Evolutionary conservation across 2,888 invertebrate species (phyloP).

Genomic region (Hypena proboscidalis): DNA sequence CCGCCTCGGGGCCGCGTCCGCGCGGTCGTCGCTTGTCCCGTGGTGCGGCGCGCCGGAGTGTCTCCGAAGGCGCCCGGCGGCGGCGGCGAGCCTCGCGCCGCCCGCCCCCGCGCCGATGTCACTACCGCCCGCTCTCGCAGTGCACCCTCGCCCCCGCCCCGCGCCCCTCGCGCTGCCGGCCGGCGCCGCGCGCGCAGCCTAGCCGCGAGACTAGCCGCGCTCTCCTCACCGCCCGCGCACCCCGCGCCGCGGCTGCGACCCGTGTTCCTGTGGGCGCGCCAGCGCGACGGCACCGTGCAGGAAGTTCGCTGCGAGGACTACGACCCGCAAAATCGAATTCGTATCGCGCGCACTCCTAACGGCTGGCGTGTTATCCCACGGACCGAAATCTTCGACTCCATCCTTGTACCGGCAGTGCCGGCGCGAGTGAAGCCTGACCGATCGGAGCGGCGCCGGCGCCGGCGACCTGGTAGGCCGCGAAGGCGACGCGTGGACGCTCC

Average conservation of each 20-base stretch:
- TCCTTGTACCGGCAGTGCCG: slow-evolving; percentile 62
- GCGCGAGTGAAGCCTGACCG: slow-evolving; percentile 49
- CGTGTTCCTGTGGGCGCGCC: slow-evolving; percentile 94
- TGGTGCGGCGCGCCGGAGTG: slow-evolving; percentile 79
- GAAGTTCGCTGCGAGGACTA: slow-evolving; percentile 95
- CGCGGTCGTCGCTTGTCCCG: slow-evolving; percentile 79
- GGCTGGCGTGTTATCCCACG: slow-evolving; percentile 94
- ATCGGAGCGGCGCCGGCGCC: slow-evolving; percentile 49
- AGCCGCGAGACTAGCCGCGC: slow-evolving; percentile 58
- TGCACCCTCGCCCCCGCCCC: slow-evolving; percentile 57
- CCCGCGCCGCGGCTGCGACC: slow-evolving; percentile 89
- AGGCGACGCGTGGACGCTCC: slow-evolving; percentile 47
- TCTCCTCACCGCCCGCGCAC: slow-evolving; percentile 81
- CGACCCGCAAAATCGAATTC: slow-evolving; percentile 93
- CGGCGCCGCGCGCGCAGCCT: slow-evolving; percentile 74
- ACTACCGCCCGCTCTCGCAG: slow-evolving; percentile 65
- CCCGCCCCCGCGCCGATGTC: slow-evolving; percentile 83
- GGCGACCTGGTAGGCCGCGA: slow-evolving; percentile 47
- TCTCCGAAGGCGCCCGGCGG: slow-evolving; percentile 78
- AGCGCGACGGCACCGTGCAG: slow-evolving; percentile 91
- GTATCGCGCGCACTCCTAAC: slow-evolving; percentile 91
- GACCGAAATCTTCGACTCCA: slow-evolving; percentile 87
- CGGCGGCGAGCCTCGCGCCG: slow-evolving; percentile 83
- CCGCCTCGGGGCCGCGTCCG: slow-evolving; percentile 81
- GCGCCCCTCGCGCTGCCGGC: slow-evolving; percentile 69